Evolutionary conservation across 2,797 vertebrate species (phyloP).

Genomic region (Sardinella longiceps): DNA sequence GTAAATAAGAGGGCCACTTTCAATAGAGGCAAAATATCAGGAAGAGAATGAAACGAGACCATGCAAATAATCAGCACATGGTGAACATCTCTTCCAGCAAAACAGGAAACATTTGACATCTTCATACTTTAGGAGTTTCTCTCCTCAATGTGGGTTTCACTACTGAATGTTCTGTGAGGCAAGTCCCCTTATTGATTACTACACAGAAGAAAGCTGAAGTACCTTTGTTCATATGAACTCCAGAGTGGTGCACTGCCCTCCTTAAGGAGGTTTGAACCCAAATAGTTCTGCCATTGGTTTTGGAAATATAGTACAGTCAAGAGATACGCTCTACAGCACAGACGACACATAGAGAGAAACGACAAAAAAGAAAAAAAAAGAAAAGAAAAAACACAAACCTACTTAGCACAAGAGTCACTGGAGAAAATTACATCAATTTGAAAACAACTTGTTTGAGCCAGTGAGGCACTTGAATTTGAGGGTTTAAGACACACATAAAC

Average conservation of each 20-base stretch:
- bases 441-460: slow-evolving; percentile 48
- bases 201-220: slow-evolving; percentile 64
- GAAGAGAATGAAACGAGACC: slow-evolving; percentile 9
- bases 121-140: slow-evolving; percentile 29
- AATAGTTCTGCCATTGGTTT: slow-evolving; percentile 67
- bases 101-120: slow-evolving; percentile 24
- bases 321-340: slow-evolving; percentile 67
- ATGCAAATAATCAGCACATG: slow-evolving; percentile 32
- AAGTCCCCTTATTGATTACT: slow-evolving; percentile 53
- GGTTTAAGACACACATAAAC: slow-evolving; percentile 13
- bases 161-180: slow-evolving; percentile 40
- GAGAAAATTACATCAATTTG: slow-evolving; percentile 53
- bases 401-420: slow-evolving; percentile 62
- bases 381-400: slow-evolving; percentile 63
- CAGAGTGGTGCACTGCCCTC: slow-evolving; percentile 61
- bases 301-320: slow-evolving; percentile 68
- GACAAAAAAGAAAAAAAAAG: slow-evolving; percentile 57
- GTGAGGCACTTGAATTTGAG: slow-evolving; percentile 26
- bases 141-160: slow-evolving; percentile 32
- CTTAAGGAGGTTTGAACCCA: slow-evolving; percentile 68
- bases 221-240: slow-evolving; percentile 65
- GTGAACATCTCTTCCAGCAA: slow-evolving; percentile 18
- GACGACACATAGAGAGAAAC: slow-evolving; percentile 65
- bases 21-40: neutral
- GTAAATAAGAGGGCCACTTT: neutral